Conservation (phyloP, 2,888 invertebrate genomes). For the Thyatira batis region DNA sequence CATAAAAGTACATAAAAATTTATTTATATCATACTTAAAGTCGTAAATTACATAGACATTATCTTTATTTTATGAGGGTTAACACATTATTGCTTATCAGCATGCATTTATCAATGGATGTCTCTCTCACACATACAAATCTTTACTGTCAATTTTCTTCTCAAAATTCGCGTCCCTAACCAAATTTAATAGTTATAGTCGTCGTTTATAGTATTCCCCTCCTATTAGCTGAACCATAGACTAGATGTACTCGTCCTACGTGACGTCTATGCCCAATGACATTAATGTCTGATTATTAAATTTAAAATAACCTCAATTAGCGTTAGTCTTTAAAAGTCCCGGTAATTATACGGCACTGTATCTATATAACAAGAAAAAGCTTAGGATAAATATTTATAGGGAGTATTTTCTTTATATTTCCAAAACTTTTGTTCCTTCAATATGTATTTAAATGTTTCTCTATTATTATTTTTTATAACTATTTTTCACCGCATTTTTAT, state of each 20-base stretch:
- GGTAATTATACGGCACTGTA: constrained; percentile 22
- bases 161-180: no score
- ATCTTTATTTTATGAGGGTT: no score
- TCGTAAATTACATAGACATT: no score
- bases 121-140: neutral
- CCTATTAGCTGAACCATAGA: neutral
- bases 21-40: no score
- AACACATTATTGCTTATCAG: no score
- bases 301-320: constrained; percentile 25
- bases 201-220: neutral
- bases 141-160: neutral
- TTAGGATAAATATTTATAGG: constrained; percentile 38
- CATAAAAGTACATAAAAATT: no score
- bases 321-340: constrained; percentile 31
- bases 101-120: no score
- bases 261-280: constrained; percentile 16
- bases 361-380: constrained; percentile 34
- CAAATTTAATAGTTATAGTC: no score
- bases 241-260: neutral
- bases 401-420: constrained; percentile 32
- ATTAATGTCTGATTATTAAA: constrained; percentile 16
- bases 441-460: constrained; percentile 33
- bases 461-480: constrained; percentile 31
- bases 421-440: constrained; percentile 45
- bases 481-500: constrained; percentile 39